Conservation (phyloP, 1,140 invertebrate species). For the Bombus consobrinus region DNA sequence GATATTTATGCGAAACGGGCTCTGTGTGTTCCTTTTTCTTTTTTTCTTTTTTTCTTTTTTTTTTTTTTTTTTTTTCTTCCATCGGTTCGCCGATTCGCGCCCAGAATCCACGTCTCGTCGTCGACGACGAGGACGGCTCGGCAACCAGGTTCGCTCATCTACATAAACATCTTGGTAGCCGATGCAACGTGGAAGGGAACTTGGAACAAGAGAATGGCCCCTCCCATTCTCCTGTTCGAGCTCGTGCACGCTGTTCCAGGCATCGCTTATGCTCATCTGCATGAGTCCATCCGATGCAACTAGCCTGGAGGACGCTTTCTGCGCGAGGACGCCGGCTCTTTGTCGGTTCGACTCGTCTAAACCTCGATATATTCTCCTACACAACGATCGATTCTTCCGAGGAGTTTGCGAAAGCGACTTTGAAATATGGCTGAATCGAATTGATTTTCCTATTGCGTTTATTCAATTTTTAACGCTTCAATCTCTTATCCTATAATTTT, state of each 20-base stretch:
- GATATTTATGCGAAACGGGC: conserved; percentile 46
- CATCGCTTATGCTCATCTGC: conserved; percentile 59
- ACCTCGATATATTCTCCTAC: not conserved
- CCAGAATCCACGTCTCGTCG: conserved; percentile 25
- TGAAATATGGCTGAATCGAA: not conserved
- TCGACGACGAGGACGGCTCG: conserved; percentile 24
- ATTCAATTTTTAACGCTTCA: not conserved
- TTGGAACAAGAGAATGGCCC: conserved; percentile 32
- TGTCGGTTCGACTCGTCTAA: conserved; percentile 1
- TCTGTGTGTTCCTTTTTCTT: not conserved
- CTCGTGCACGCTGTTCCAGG: conserved; percentile 27
- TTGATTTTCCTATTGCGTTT: not conserved
- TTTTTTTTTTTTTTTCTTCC: not conserved
- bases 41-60: not conserved
- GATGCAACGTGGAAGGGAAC: conserved; percentile 27
- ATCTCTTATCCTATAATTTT: too few species aligned
- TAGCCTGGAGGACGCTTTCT: conserved; percentile 13
- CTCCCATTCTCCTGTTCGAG: conserved; percentile 33
- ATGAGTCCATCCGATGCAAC: conserved; percentile 57
- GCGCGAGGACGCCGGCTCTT: not conserved
- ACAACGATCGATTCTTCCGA: not conserved
- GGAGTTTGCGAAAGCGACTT: not conserved
- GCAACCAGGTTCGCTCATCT: conserved; percentile 63
- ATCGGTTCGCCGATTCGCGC: conserved; percentile 30
- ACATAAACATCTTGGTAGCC: conserved; percentile 71